Conservation (phyloP, 2,888 invertebrate species). For the Carpatolechia fugitivella region DNA sequence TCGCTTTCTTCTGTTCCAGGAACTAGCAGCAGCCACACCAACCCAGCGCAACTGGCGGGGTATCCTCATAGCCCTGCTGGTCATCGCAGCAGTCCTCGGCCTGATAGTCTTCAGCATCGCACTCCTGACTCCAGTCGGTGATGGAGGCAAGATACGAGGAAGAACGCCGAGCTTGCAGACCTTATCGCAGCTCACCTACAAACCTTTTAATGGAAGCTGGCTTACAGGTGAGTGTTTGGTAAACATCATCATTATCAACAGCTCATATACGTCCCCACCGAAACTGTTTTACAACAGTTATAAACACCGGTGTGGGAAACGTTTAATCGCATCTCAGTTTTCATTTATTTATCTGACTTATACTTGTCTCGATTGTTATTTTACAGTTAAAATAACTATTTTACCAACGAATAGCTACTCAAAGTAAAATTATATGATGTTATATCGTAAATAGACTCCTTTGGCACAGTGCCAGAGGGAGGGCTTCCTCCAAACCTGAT, state of each 20-base stretch:
- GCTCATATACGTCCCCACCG: too few relatives aligned
- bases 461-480: background rate
- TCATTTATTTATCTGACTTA: too few relatives aligned
- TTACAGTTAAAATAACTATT: too few relatives aligned
- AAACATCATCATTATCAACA: too few relatives aligned
- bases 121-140: constrained; percentile 89
- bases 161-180: constrained; percentile 84
- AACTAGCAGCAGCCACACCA: constrained; percentile 91
- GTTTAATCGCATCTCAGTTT: too few relatives aligned
- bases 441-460: background rate
- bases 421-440: too few relatives aligned
- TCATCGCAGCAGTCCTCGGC: constrained; percentile 92
- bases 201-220: constrained; percentile 85
- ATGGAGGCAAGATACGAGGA: constrained; percentile 84
- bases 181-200: constrained; percentile 72
- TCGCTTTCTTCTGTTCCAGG: constrained; percentile 80
- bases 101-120: constrained; percentile 95
- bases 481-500: background rate
- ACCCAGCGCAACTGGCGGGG: constrained; percentile 96
- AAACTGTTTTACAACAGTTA: too few relatives aligned
- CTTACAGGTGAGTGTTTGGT: constrained; percentile 50
- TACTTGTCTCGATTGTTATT: too few relatives aligned
- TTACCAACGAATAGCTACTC: too few relatives aligned
- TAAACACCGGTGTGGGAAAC: too few relatives aligned
- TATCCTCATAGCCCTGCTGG: constrained; percentile 93